Evolutionary conservation across 2,888 invertebrate genomes (phyloP).

Genomic region (Lingula anatina): DNA sequence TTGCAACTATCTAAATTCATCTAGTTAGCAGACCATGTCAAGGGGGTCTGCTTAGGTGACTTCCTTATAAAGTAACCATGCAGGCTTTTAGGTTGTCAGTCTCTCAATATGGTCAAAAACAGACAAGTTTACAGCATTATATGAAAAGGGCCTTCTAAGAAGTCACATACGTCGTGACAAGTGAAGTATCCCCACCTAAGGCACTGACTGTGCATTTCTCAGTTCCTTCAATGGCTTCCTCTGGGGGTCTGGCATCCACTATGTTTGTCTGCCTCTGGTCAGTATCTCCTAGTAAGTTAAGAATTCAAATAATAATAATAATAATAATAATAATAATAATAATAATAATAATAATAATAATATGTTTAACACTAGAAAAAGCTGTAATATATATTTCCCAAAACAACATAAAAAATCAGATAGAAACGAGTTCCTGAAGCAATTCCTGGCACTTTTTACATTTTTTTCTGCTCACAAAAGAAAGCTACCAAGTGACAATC

Average conservation of each 20-base stretch:
- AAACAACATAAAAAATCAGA: too few relatives aligned
- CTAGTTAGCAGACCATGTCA: too few relatives aligned
- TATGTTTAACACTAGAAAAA: background rate
- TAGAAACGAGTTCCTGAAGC: background rate
- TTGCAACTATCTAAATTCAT: too few relatives aligned
- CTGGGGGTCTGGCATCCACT: conserved; percentile 20
- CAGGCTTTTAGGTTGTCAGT: background rate
- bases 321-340: too few relatives aligned
- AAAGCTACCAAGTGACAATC: too few relatives aligned
- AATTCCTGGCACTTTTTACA: conserved; percentile 9
- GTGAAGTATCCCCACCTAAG: conserved; percentile 14
- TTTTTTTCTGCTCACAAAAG: too few relatives aligned
- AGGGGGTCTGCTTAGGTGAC: too few relatives aligned
- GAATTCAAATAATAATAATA: too few relatives aligned
- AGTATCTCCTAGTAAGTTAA: conserved; percentile 12
- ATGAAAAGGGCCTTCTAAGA: background rate
- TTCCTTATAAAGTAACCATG: background rate
- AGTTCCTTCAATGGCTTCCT: conserved; percentile 23
- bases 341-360: background rate
- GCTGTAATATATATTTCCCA: background rate
- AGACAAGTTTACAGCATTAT: background rate
- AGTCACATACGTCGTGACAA: background rate
- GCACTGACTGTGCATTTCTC: conserved; percentile 22
- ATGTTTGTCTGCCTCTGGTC: conserved; percentile 16
- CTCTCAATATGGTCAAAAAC: background rate